Base-by-base conservation (phyloP, 2,113 vertebrate species). In the Cyprinus carpio region DNA sequence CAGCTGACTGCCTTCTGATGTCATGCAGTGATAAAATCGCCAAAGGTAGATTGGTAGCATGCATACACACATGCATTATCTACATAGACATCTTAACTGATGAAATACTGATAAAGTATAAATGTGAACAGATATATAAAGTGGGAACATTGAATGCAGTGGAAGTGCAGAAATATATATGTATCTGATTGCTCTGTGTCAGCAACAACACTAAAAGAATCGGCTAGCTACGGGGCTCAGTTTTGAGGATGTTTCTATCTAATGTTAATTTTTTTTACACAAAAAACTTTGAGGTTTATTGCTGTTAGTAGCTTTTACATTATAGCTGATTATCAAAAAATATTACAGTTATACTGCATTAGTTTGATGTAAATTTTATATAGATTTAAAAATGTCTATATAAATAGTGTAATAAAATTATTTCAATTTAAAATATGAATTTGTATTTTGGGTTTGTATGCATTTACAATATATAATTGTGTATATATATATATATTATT, bases 11-110 rank as follows among this genome's bases (percentile, higher is more conserved):
- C 10, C 97, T 99, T 29, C 99, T 98, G 58, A 99, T 99, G 98
- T 99, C 98, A 49, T 99, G 98, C 94, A 99, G 98, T n/a, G 98
- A 99, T 95, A 99, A 99, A 94, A 99, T 99, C 37, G 96, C 98
- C n/a, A n/a, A 0, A 96, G 98, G 98, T 99, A 90, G 92, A 8
- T 90, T 62, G 18, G 15, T 37, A n/a, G 23, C 27, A 34, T 6
- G 2, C 11, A 10, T 34, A 40, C 7, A 37, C 23, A 16, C 40
- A 11, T 29, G 27, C 23, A 9, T 40, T 46, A 75, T 75, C 6
- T 43, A 15, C 0, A 43, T 74, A 25, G 4, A 46, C 9, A 46
- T 72, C 16, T 20, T 23, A 72, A 25, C 40, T 8, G 6, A 75
- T 20, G 0, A 56, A 56, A 20, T 56, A 56, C 54, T 56, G 18